phyloP scores from a whole-genome alignment of 2,113 vertebrate species.

The Actenoides lindsayi region DNA sequence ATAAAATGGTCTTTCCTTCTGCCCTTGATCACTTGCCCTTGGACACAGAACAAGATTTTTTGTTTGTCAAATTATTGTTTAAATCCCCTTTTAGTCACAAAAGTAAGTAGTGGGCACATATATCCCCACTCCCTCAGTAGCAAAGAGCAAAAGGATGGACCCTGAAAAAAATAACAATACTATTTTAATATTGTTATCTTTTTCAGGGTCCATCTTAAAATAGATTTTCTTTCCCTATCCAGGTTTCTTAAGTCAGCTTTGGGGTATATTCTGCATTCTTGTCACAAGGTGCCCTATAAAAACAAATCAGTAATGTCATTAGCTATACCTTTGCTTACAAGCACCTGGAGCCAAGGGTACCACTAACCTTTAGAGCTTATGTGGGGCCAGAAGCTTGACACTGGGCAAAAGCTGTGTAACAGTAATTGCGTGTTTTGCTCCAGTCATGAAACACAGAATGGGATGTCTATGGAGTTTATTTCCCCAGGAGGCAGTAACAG shows the following conservation, averaged over 20 bases:
- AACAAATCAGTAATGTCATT: not conserved
- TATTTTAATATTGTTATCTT: no score
- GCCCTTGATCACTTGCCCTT: not conserved
- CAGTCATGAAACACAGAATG: not conserved
- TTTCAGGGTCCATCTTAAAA: not conserved
- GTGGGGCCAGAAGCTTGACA: not conserved
- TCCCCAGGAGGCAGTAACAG: not conserved
- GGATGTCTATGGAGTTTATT: not conserved
- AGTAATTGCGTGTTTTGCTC: not conserved
- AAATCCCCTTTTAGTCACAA: not conserved
- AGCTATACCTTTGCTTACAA: not conserved
- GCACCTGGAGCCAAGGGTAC: not conserved
- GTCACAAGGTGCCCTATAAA: not conserved
- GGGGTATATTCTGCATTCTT: not conserved
- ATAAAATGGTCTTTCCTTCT: not conserved
- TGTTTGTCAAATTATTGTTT: not conserved
- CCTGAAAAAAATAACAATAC: not conserved
- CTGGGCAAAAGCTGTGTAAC: not conserved
- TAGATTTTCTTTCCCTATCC: not conserved
- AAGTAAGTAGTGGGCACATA: not conserved
- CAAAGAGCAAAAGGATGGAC: not conserved
- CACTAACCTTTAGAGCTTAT: not conserved
- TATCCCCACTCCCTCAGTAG: not conserved
- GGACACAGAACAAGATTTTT: not conserved
- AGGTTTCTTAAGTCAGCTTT: not conserved